Conservation (phyloP, 2,113 vertebrate species). For the Gasterosteus aculeatus region DNA sequence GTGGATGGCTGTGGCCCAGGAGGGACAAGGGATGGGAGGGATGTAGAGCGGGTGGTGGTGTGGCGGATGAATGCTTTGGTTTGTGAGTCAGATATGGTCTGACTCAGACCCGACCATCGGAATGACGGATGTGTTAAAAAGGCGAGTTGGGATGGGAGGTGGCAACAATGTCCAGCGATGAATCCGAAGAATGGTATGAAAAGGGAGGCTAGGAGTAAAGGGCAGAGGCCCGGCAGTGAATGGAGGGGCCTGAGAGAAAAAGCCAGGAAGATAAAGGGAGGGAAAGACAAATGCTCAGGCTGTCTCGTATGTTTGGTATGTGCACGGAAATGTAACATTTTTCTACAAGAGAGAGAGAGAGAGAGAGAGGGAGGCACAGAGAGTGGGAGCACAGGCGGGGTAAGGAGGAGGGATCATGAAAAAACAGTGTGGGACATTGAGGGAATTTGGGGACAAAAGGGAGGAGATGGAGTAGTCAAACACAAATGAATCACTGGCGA, state of each 20-base stretch:
- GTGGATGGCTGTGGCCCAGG: conserved; percentile 7
- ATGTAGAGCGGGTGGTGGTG: neutral
- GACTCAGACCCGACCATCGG: conserved; percentile 52
- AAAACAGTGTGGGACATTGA: conserved; percentile 40
- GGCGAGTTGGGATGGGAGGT: conserved; percentile 52
- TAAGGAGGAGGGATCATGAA: conserved; percentile 24
- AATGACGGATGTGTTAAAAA: conserved; percentile 72
- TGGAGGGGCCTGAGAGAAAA: conserved; percentile 50
- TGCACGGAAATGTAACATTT: conserved; percentile 57
- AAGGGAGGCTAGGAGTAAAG: conserved; percentile 54
- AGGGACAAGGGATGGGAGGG: conserved; percentile 19
- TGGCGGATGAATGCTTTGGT: conserved; percentile 29
- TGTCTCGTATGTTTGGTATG: conserved; percentile 62
- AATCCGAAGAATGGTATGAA: conserved; percentile 73
- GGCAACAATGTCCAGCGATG: conserved; percentile 62
- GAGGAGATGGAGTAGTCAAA: conserved; percentile 57
- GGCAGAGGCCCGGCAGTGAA: conserved; percentile 51
- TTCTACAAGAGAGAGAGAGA: neutral
- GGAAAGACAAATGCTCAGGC: conserved; percentile 50
- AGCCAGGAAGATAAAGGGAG: conserved; percentile 48
- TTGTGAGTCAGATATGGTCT: conserved; percentile 68
- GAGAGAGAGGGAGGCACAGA: neutral
- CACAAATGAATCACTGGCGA: conserved; percentile 52
- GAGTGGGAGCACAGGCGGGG: neutral
- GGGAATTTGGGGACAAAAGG: conserved; percentile 54